A percentile compares a stretch with the other conserved stretches of the same genome.
Evolutionary conservation across 2,113 vertebrate species (phyloP).

Genomic region (Chionomys nivalis): DNA sequence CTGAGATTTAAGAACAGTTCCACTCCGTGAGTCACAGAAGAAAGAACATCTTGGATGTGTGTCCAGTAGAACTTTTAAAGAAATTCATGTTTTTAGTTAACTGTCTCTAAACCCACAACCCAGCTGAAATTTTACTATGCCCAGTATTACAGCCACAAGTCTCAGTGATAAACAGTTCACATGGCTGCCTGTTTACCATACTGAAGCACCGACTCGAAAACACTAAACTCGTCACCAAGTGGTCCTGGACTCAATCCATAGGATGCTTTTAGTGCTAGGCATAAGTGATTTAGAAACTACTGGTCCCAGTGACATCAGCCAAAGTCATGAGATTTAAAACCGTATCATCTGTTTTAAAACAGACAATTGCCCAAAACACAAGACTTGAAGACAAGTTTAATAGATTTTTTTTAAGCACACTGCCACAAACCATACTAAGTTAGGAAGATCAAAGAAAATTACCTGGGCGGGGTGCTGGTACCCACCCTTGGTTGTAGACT

Average conservation of each 20-base stretch:
- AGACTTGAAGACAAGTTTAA: neutral
- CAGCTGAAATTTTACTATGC: neutral
- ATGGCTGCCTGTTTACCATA: neutral
- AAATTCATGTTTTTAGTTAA: slow-evolving; percentile 7
- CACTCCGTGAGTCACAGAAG: neutral
- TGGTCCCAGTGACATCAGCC: slow-evolving; percentile 25
- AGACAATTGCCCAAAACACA: slow-evolving; percentile 26
- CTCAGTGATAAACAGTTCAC: neutral
- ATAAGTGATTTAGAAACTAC: neutral
- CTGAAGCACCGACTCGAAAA: slow-evolving; percentile 26
- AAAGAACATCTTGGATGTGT: neutral
- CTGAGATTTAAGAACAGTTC: neutral
- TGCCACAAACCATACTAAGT: neutral
- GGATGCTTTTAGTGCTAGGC: neutral
- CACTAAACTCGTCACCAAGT: neutral
- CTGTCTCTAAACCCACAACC: neutral
- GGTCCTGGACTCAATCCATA: neutral
- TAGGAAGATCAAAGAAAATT: slow-evolving; percentile 43
- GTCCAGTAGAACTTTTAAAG: slow-evolving; percentile 31
- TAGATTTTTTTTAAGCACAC: neutral
- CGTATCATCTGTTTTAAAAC: slow-evolving; percentile 39
- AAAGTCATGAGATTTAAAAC: slow-evolving; percentile 41
- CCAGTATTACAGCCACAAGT: neutral
- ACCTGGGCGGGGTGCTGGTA: neutral
- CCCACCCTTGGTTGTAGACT: neutral